A percentile compares a stretch with the other conserved stretches of the same genome.
phyloP scores from a whole-genome alignment of 1,140 invertebrate genomes.

The Drosophila ogumai region DNA sequence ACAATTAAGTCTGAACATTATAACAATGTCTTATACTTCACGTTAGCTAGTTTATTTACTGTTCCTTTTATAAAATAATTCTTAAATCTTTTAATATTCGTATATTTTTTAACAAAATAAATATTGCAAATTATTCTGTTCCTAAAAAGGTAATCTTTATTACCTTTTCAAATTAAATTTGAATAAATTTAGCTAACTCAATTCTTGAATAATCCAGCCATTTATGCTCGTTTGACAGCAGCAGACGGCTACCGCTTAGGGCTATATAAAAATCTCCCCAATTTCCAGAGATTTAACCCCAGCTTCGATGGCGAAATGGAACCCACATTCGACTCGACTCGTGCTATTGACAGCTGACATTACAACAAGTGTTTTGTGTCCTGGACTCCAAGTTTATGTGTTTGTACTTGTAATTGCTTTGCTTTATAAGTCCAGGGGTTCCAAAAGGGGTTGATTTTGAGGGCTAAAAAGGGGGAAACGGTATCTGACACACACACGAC shows the following conservation, averaged over 20 bases:
- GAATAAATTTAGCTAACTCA: not conserved
- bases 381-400: constrained; percentile 9
- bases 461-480: constrained; percentile 12
- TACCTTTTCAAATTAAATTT: not conserved
- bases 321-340: constrained; percentile 37
- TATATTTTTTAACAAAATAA: not conserved
- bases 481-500: constrained; percentile 4
- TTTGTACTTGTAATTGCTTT: constrained; percentile 52
- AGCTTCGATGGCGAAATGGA: constrained; percentile 11
- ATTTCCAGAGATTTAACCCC: constrained; percentile 12
- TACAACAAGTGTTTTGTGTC: constrained; percentile 52
- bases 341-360: constrained; percentile 54
- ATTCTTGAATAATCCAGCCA: constrained; percentile 5
- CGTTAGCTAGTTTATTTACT: not conserved
- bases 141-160: too few relatives aligned
- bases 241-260: constrained; percentile 8
- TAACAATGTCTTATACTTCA: not conserved
- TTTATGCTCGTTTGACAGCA: not conserved
- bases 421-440: constrained; percentile 16
- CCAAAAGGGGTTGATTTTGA: constrained; percentile 11
- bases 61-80: not conserved
- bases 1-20: not conserved
- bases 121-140: too few relatives aligned
- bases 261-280: constrained; percentile 29
- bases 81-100: not conserved